A percentile compares a stretch with the other conserved stretches of the same genome.
Conservation (phyloP, 2,797 vertebrate species). For the Brotula barbata region DNA sequence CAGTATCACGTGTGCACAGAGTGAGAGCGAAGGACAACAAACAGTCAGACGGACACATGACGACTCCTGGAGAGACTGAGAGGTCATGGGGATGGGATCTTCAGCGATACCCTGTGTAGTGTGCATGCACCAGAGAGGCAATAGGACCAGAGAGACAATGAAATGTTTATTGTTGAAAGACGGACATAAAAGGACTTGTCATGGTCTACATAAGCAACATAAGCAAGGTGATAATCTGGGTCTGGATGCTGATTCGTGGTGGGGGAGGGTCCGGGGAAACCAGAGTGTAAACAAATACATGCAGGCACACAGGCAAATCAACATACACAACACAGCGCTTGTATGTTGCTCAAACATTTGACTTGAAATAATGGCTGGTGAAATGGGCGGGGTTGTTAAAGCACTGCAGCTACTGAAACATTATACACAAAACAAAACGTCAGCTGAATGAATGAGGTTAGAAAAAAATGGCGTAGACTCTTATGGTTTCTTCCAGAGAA, state of each 20-base stretch:
- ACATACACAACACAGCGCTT: slow-evolving; percentile 36
- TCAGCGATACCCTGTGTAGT: slow-evolving; percentile 6
- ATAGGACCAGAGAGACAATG: not conserved
- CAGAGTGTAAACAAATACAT: slow-evolving; percentile 55
- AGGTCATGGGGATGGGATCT: slow-evolving; percentile 18
- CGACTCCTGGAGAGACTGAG: slow-evolving; percentile 26
- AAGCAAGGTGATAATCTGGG: slow-evolving; percentile 33
- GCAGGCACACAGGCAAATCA: slow-evolving; percentile 50
- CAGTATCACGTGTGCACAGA: slow-evolving; percentile 9
- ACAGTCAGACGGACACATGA: slow-evolving; percentile 35
- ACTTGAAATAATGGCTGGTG: slow-evolving; percentile 23
- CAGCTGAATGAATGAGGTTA: slow-evolving; percentile 32
- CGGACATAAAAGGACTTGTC: slow-evolving; percentile 8
- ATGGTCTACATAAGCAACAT: slow-evolving; percentile 25
- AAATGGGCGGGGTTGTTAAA: slow-evolving; percentile 38
- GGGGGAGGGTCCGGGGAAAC: slow-evolving; percentile 13
- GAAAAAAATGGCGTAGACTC: slow-evolving; percentile 46
- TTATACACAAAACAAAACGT: slow-evolving; percentile 20
- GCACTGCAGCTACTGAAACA: slow-evolving; percentile 38
- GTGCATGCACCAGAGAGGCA: slow-evolving; percentile 53
- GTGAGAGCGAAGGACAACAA: slow-evolving; percentile 19
- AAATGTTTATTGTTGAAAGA: not conserved
- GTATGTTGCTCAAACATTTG: slow-evolving; percentile 42
- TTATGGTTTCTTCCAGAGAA: slow-evolving; percentile 49
- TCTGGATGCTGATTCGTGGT: slow-evolving; percentile 27